phyloP scores from a whole-genome alignment of 2,888 invertebrate species.

The Morpho achilles region DNA sequence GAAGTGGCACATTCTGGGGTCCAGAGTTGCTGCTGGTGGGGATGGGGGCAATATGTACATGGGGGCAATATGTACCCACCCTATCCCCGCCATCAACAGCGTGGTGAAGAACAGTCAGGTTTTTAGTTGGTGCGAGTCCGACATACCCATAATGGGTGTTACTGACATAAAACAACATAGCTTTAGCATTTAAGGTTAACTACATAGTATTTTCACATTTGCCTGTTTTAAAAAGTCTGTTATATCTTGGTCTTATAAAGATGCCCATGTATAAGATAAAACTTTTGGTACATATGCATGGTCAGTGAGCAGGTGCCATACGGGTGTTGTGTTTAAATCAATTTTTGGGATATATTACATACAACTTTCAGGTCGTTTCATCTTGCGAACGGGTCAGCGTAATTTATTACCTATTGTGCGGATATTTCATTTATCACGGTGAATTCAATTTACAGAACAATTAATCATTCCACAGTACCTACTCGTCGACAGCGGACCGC shows the following conservation, averaged over 20 bases:
- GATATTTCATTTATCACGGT: slow-evolving; percentile 78
- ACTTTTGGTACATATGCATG: slow-evolving; percentile 17
- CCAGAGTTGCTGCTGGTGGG: too few species aligned
- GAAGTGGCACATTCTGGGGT: too few species aligned
- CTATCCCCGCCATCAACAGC: too few species aligned
- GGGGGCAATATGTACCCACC: too few species aligned
- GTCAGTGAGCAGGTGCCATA: slow-evolving; percentile 64
- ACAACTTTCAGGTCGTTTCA: slow-evolving; percentile 70
- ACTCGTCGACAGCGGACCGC: slow-evolving; percentile 70
- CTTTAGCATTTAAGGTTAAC: too few species aligned
- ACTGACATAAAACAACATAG: too few species aligned
- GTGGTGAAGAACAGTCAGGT: too few species aligned
- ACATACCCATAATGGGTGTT: too few species aligned
- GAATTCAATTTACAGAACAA: slow-evolving; percentile 79
- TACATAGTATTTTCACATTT: too few species aligned
- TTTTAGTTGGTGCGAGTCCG: too few species aligned
- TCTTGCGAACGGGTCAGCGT: slow-evolving; percentile 74
- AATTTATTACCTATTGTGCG: slow-evolving; percentile 79
- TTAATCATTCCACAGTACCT: slow-evolving; percentile 78
- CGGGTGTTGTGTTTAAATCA: slow-evolving; percentile 63
- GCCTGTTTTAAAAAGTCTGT: too few species aligned
- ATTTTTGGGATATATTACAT: slow-evolving; percentile 57
- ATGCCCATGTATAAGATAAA: background rate
- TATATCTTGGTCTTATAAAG: background rate
- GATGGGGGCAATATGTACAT: too few species aligned